These are phyloP conservation scores for Cheilosia variabilis DNA, from an alignment of 2,888 invertebrate species.

Conservation along the genomic window DNA sequence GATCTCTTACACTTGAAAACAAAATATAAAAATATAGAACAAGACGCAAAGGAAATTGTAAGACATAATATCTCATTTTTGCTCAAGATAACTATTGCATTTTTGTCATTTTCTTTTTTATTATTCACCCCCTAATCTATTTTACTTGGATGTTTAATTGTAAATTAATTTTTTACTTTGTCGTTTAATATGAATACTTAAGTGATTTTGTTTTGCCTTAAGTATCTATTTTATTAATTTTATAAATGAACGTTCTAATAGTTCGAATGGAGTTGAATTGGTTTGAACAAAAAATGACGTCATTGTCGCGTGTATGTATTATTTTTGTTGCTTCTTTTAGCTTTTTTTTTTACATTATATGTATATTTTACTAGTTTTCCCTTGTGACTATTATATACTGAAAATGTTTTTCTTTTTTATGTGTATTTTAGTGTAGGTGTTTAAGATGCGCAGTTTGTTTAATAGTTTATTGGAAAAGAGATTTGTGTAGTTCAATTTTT, in stretches of 20 bases:
- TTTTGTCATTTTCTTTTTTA: neutral
- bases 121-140: constrained; percentile 6
- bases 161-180: constrained; percentile 8
- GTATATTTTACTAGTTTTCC: constrained; percentile 18
- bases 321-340: neutral
- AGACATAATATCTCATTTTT: constrained; percentile 1
- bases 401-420: constrained; percentile 12
- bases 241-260: constrained; percentile 18
- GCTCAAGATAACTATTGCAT: constrained; percentile 2
- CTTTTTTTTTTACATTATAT: neutral
- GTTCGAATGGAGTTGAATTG: constrained; percentile 19
- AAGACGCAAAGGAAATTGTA: neutral
- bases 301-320: constrained; percentile 1
- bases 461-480: constrained; percentile 34
- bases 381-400: constrained; percentile 7
- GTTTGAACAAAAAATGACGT: neutral
- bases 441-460: constrained; percentile 15
- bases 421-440: constrained; percentile 30
- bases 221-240: constrained; percentile 25
- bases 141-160: constrained; percentile 19
- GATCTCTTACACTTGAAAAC: constrained; percentile 1
- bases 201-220: constrained; percentile 22
- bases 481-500: constrained; percentile 16
- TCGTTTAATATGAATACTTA: neutral
- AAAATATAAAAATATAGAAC: constrained; percentile 7